Evolutionary conservation across 2,113 vertebrate genomes (phyloP), one percentile per base, ranked within the genome.

Genomic region (Myiozetetes cayanensis): DNA sequence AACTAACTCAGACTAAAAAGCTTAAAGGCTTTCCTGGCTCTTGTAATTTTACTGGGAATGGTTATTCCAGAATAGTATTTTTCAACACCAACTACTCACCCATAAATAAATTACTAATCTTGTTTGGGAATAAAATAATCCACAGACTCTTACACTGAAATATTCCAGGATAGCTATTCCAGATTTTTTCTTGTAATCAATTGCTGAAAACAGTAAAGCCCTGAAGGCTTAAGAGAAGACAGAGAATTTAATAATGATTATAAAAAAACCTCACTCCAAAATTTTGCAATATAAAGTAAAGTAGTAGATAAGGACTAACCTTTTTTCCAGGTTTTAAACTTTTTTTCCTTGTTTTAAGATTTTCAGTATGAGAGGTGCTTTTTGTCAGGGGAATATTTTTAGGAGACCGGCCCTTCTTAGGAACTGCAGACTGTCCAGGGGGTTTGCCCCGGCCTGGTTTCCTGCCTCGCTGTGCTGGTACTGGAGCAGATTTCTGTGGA

Each of bases 271-370:
- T 94, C 56, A 93, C 82, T 94, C 74, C 35, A 85, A 61, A 95
- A 73, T 79, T 67, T 66, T 89, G 80, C 78, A 93, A 90, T 55
- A 94, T 16, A 96, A 94, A 97, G 88, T 85, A 96, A 91, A 94
- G 65, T 73, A 96, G 76, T 58, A 97, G 93, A 95, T 70, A 71
- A 94, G 8, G 83, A 97, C 97, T 97, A 93, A 99, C 99, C 98
- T 99, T 99, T 98, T 98, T 98, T 94, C 98, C 98, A n/a, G 98
- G 98, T 90, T 98, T 99, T 95, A 98, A 98, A 73, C 98, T 98
- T 96, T 98, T 98, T 97, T 98, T 99, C 96, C 98, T 99, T 97
- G 98, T 96, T 95, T 98, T 97, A 74, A 97, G 94, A 55, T 97
- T 98, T 93, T 98, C 98, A 39, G 97, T 85, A 89, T 93, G 95